Evolutionary conservation across 2,113 vertebrate species (phyloP), one percentile per base, ranked within the genome.

Genomic region (Pachycephala philippinensis): DNA sequence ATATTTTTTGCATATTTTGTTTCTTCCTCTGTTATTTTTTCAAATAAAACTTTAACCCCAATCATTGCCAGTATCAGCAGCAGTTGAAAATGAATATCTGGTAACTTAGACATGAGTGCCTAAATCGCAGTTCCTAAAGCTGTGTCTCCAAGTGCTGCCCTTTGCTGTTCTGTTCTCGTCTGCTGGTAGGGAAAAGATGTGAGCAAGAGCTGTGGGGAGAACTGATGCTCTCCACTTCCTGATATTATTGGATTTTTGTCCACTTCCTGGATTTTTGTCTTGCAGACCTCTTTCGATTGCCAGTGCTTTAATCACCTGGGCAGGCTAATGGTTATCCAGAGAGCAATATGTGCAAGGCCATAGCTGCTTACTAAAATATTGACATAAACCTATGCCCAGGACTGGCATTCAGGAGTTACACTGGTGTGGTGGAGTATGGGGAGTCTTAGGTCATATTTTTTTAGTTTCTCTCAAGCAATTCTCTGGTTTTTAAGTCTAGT

Each of bases 361-460:
- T 13, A 84, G 50, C 17, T 53, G 3, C 52, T 61, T 14, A 40
- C 42, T 33, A 40, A 74, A 77, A 28, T 37, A 63, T 1, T 49
- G 17, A 33, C 4, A 3, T 19, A 40, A 65, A 61, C 10, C 39
- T 56, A 1, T 69, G 27, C 21, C 13, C 37, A 63, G 23, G 18
- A 10, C 11, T 53, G 42, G 6, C 9, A 13, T 63, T 42, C 18
- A 50, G 20, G 65, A 42, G 15, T 75, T 84, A 40, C 31, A 35
- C 18, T 69, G 49, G 2, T 10, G 1, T 15, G 14, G 44, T 35
- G 40, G 35, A 4, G 0, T 44, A 33, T 13, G 21, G 37, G 1
- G 6, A 30, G 14, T 11, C 3, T 12, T 26, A 18, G 7, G 15
- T 61, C 9, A 0, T 57, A 20, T n/a, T 30, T 44, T 57, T 56